Conservation (phyloP, 2,113 vertebrate genomes). For the Micromys minutus region DNA sequence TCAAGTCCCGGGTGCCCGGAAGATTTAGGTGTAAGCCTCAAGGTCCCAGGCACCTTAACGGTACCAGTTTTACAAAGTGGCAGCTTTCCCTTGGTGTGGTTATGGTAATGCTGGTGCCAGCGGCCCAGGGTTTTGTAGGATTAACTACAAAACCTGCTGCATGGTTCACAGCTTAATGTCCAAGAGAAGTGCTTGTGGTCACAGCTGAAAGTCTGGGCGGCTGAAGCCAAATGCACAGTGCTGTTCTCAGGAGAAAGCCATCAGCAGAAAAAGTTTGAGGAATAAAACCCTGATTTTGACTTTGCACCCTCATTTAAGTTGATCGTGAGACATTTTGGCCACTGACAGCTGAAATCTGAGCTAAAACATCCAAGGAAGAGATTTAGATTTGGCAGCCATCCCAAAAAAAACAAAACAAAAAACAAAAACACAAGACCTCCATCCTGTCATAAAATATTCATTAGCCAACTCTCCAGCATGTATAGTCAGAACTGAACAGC, state of each 20-base stretch:
- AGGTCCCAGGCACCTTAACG: not conserved
- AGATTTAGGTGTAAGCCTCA: not conserved
- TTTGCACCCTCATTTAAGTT: slow-evolving; percentile 1
- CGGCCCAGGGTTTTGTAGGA: not conserved
- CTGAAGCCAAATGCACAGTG: not conserved
- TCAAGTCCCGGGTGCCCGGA: not conserved
- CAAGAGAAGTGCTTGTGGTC: not conserved
- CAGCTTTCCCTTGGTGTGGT: not conserved
- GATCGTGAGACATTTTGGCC: not conserved
- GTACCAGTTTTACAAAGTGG: not conserved
- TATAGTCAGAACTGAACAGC: not conserved
- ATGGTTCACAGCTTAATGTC: not conserved
- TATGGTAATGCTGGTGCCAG: not conserved
- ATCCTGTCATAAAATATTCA: slow-evolving; percentile 61
- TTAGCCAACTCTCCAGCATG: not conserved
- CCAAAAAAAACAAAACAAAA: not conserved
- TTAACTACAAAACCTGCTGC: not conserved
- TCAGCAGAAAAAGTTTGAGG: not conserved
- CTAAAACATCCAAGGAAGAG: not conserved
- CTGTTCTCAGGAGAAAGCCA: not conserved
- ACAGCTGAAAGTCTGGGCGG: not conserved
- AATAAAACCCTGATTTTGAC: not conserved
- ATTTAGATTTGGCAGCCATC: not conserved
- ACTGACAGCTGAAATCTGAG: not conserved
- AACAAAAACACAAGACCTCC: not conserved